Base-by-base conservation (phyloP, 2,888 invertebrate species). In the Philonicus albiceps region DNA sequence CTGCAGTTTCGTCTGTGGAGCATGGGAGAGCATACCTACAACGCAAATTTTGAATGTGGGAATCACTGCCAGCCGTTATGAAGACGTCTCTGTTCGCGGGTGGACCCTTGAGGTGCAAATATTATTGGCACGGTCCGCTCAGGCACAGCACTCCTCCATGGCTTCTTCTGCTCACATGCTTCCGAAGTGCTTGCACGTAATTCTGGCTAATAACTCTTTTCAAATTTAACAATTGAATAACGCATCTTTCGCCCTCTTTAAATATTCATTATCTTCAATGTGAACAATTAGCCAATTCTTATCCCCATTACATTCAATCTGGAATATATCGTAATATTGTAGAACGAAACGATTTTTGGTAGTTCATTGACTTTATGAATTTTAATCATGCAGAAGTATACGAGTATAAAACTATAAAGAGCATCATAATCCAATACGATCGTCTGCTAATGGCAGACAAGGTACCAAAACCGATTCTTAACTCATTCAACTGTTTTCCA, bases 11-110 rank as follows among this genome's bases (percentile, higher is more conserved):
- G 80, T 80, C 37, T 22, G 27, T 30, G 27, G 80, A 16, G 31
- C 27, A 43, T 19, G 53, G 30, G n/a, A 22, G 64, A 64, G 5
- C 49, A 55, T 22, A 7, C 55, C 43, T 22, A 49, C 49, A 37
- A 80, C 53, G 53, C 80, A n/a, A 80, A 80, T 11, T 49, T 80
- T 22, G 30, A 53, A 49, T 80, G 80, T 80, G 80, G 80, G 80
- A 80, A 80, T 8, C 53, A n/a, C 53, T n/a, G 31, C 49, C 30
- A 53, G 53, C 37, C 80, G 31, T 30, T 78, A 64, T 64, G 64
- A 64, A 64, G 64, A 64, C 64, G 64, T 64, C 22, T 64, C 19
- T 31, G 31, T 2, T 37, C 75, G 34, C 75, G 31, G 31, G 31
- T n/a, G 75, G 30, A 37, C 37, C 75, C 75, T 75, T 34, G 75